These are phyloP conservation scores for Venustaconcha ellipsiformis DNA, from an alignment of 1,140 invertebrate species.

Conservation along the genomic window DNA sequence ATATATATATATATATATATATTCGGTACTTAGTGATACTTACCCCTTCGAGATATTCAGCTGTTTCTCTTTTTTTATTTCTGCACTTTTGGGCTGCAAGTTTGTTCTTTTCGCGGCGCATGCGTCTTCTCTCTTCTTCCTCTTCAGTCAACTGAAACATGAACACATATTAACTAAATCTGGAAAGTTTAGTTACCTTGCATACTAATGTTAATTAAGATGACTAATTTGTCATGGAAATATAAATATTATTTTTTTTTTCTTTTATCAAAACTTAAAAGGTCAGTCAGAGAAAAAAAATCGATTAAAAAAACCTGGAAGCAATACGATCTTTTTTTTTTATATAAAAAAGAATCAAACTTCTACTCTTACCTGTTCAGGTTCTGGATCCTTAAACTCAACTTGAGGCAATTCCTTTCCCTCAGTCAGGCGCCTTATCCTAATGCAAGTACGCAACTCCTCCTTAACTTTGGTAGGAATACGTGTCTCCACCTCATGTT, in stretches of 20 bases:
- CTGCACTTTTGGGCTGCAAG: slow-evolving; percentile 95
- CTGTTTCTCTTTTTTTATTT: slow-evolving; percentile 92
- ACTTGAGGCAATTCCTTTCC: slow-evolving; percentile 61
- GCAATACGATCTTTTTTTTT: background rate
- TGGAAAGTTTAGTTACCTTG: background rate
- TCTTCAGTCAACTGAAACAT: slow-evolving; percentile 84
- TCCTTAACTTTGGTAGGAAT: slow-evolving; percentile 90
- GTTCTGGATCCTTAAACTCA: slow-evolving; percentile 41
- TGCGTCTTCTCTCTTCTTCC: slow-evolving; percentile 89
- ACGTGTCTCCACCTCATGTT: slow-evolving; percentile 4
- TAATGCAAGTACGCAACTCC: slow-evolving; percentile 88
- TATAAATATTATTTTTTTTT: background rate
- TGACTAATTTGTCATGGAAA: background rate
- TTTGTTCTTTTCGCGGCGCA: slow-evolving; percentile 92
- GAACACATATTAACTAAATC: slow-evolving; percentile 20
- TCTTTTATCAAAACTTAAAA: background rate
- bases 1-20: background rate
- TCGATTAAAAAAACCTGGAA: background rate
- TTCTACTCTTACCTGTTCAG: slow-evolving; percentile 35
- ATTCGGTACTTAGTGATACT: slow-evolving; percentile 27
- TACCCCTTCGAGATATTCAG: slow-evolving; percentile 82
- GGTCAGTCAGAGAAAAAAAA: background rate
- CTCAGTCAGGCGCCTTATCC: slow-evolving; percentile 79
- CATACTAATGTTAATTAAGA: background rate
- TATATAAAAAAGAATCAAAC: too few species aligned